These are phyloP conservation scores for Anticlea derivata DNA, from an alignment of 2,888 invertebrate genomes.

Conservation along the genomic window DNA sequence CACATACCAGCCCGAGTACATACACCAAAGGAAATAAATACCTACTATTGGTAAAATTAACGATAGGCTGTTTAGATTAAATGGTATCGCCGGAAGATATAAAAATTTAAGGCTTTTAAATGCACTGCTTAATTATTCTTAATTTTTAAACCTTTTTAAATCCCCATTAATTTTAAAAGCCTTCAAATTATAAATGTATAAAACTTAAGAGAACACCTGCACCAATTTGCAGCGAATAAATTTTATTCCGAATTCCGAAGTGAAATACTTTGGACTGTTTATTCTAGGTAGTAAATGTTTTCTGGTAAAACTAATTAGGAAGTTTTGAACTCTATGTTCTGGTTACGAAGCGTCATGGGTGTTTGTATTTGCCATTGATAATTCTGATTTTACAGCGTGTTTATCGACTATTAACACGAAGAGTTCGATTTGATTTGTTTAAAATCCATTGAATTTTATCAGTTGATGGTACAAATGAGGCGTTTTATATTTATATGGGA, in stretches of 20 bases:
- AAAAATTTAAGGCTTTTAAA: constrained; percentile 13
- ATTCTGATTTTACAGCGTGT: constrained; percentile 33
- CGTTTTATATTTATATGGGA: constrained; percentile 16
- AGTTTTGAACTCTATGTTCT: constrained; percentile 14
- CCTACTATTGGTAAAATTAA: neutral
- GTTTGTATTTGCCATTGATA: constrained; percentile 28
- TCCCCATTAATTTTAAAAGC: constrained; percentile 20
- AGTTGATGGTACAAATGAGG: constrained; percentile 18
- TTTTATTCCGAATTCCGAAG: constrained; percentile 3
- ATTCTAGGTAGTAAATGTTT: neutral
- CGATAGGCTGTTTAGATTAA: neutral
- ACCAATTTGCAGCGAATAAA: constrained; percentile 25
- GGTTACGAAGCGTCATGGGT: constrained; percentile 5
- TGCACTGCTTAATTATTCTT: neutral
- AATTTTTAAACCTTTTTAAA: constrained; percentile 13
- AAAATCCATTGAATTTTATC: constrained; percentile 33
- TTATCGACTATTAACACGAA: constrained; percentile 32
- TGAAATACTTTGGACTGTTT: constrained; percentile 13
- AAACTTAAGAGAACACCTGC: constrained; percentile 24
- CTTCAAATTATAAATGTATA: constrained; percentile 20
- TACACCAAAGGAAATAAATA: neutral
- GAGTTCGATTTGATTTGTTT: constrained; percentile 34
- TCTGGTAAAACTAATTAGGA: constrained; percentile 2
- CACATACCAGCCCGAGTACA: too few relatives aligned
- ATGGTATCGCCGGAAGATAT: constrained; percentile 11